phyloP scores from a whole-genome alignment of 2,113 vertebrate species.

The Machaerirhynchus nigripectus region DNA sequence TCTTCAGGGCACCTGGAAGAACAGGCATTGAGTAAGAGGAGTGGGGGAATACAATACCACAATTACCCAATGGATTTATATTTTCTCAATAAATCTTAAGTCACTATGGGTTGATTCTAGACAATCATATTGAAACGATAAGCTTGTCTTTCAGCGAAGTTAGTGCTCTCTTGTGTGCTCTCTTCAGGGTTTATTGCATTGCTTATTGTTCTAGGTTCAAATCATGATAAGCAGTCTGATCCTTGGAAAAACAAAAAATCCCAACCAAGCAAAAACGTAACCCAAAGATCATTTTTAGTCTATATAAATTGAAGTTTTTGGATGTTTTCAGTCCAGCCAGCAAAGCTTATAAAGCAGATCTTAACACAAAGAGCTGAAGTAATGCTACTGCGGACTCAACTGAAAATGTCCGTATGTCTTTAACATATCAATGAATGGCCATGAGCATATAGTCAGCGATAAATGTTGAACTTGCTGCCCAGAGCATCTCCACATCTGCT shows the following conservation, averaged over 20 bases:
- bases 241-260: background rate
- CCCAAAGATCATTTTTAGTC: background rate
- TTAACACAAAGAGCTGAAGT: background rate
- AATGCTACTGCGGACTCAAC: background rate
- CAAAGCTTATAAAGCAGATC: background rate
- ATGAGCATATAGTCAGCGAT: background rate
- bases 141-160: background rate
- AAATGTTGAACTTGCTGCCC: background rate
- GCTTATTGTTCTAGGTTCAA: background rate
- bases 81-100: background rate
- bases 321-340: background rate
- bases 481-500: fast-evolving
- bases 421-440: background rate
- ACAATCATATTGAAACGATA: background rate
- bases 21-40: too few species aligned
- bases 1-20: too few species aligned
- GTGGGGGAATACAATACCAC: too few species aligned
- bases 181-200: background rate
- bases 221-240: background rate
- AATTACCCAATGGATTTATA: background rate
- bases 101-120: background rate
- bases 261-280: background rate
- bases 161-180: background rate
- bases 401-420: fast-evolving
- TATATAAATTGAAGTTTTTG: background rate